Base-by-base conservation (phyloP, 1,140 invertebrate species). In the Macrosteles quadrilineatus region DNA sequence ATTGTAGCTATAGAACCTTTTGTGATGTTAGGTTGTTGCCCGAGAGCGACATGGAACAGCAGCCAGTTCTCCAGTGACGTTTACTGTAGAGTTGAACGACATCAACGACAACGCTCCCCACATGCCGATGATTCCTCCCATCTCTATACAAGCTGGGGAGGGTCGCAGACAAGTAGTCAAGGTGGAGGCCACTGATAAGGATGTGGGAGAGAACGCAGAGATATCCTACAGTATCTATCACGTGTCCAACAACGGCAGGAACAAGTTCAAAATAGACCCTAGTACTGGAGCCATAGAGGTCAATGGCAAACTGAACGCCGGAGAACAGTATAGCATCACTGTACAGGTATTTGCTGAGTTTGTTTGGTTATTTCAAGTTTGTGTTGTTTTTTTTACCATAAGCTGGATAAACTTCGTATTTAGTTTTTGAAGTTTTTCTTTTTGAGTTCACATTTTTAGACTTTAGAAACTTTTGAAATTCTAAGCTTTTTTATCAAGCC, bases 271-370 rank as follows among this genome's bases (percentile, higher is more conserved):
- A 74, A 94, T 96, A 71, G 88, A 96, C 77, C 86, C 89, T n/a
- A 84, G 85, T 67, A 90, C 87, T 14, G 94, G 94, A 21, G 82
- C 88, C 36, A 88, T 96, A 2, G 79, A 84, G 67, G 78, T 81
- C 25, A 75, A 69, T 53, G 75, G 91, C 2, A 90, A 91, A 71
- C 77, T 96, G 0, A 87, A 90, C 75, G 91, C 93, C 0, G 94
- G 93, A 0, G 92, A 95, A 76, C 91, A 94, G 73, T 96, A 94
- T 79, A 93, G 91, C 76, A 88, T 96, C 17, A 95, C 93, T 0
- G 87, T 96, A 0, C 89, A 93, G 78, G 94, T 92, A 36, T n/a
- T n/a, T n/a, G n/a, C n/a, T n/a, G n/a, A n/a, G n/a, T n/a, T n/a
- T n/a, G n/a, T n/a, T n/a, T n/a, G n/a, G n/a, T n/a, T n/a, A n/a